Conservation (phyloP, 2,888 invertebrate genomes). For the Tolmerus cingulatus region DNA sequence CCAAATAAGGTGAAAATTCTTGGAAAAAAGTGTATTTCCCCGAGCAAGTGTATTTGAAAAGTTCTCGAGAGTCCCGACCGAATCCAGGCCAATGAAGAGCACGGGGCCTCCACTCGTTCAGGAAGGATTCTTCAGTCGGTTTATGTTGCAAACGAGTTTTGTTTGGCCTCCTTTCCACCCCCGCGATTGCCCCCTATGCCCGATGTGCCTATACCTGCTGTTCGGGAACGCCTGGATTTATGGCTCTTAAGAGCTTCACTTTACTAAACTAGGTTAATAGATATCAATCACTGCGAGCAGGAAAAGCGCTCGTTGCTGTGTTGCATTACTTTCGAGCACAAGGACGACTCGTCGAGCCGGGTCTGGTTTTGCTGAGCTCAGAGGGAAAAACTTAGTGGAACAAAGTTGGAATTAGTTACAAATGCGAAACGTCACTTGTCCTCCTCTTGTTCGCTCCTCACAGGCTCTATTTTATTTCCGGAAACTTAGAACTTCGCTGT, state of each 20-base stretch:
- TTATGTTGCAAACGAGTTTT: not conserved
- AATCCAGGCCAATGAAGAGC: constrained; percentile 19
- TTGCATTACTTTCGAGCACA: not conserved
- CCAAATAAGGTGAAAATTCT: constrained; percentile 36
- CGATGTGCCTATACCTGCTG: not conserved
- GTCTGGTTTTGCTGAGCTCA: not conserved
- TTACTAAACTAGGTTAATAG: not conserved
- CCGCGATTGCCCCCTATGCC: not conserved
- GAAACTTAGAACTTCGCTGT: not conserved
- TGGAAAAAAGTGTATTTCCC: not conserved
- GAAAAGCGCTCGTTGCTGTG: not conserved
- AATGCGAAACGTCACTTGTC: not conserved
- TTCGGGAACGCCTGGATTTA: not conserved
- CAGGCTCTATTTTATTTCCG: not conserved
- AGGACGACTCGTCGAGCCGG: not conserved
- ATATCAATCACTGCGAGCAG: not conserved
- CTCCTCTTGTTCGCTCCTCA: not conserved
- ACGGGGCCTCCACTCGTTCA: not conserved
- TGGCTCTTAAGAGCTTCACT: not conserved
- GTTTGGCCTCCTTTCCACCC: not conserved
- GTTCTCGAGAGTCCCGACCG: not conserved
- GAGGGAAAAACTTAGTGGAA: not conserved
- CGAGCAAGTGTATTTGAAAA: constrained; percentile 17
- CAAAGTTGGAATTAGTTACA: not conserved
- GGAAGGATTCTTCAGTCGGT: not conserved